Evolutionary conservation across 2,113 vertebrate genomes (phyloP), one percentile per base, ranked within the genome.

Genomic region (Oenanthe melanoleuca): DNA sequence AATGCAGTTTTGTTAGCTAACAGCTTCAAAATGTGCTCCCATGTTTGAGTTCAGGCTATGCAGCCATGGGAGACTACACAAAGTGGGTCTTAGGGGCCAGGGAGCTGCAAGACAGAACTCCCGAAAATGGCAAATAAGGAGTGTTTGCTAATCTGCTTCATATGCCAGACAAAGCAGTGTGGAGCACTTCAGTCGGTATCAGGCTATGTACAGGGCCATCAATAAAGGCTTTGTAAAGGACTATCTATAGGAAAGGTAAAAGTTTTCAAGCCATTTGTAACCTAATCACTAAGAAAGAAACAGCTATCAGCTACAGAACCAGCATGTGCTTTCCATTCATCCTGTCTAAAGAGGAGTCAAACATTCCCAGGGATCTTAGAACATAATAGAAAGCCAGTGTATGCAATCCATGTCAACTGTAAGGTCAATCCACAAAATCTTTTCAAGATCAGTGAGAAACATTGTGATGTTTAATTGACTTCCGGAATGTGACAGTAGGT

Each of bases 161-260:
- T 57, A 28, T 47, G 59, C 34, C 57, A 47, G n/a, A 63, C 0
- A 3, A 52, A 73, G 42, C 22, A 38, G 17, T 1, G 0, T 44
- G 44, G 33, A 89, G 52, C 44, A 29, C 28, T 81, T 13, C 17
- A 21, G 13, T 59, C 47, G 13, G 2, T 78, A 21, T 65, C 63
- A 37, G 64, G 22, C 77, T 84, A 0, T 57, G 31, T 69, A 60
- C 50, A 89, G 37, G 23, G 59, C 37, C 80, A 40, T 79, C 13
- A 78, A n/a, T 49, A 83, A 60, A 44, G 45, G 15, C 61, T 31
- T 52, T 3, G 8, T 52, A 28, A 52, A 52, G 50, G 26, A 52
- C 66, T 72, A 12, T 64, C 26, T 72, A 6, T 82, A 80, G 38
- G 59, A 83, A 82, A 86, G 21, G 40, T 60, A 11, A 14, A 75